Percentiles rank a stretch among this genome's conserved stretches.
These are phyloP conservation scores for Teinopalpus imperialis DNA, from an alignment of 2,888 invertebrate genomes.

Conservation along the genomic window DNA sequence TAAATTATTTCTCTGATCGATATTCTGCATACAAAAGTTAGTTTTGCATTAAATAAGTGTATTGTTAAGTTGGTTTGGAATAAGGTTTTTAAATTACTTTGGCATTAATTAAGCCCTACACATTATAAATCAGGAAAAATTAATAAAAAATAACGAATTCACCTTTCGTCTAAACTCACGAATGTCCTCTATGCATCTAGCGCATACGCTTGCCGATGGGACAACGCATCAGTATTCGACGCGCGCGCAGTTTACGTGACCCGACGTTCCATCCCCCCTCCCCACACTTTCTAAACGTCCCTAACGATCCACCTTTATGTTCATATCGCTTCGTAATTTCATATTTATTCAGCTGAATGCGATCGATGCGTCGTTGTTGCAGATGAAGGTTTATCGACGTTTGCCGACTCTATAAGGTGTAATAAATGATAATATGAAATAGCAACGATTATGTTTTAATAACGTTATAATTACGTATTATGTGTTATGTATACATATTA, in stretches of 20 bases:
- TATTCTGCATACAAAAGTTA: too few species aligned
- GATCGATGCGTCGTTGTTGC: slow-evolving; percentile 20
- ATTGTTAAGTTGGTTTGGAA: too few species aligned
- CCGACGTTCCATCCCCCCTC: slow-evolving; percentile 6
- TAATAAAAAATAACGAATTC: slow-evolving; percentile 20
- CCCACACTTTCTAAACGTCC: slow-evolving; percentile 31
- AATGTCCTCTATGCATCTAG: slow-evolving; percentile 19
- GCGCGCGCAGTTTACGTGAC: slow-evolving; percentile 24
- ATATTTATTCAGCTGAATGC: slow-evolving; percentile 30
- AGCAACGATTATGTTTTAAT: too few species aligned
- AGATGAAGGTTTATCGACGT: slow-evolving; percentile 10
- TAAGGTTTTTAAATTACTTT: too few species aligned
- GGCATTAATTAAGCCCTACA: too few species aligned
- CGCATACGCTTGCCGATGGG: slow-evolving; percentile 9
- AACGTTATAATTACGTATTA: too few species aligned
- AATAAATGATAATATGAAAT: not conserved
- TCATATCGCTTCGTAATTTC: slow-evolving; percentile 41
- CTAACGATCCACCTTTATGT: slow-evolving; percentile 46
- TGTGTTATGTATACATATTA: too few species aligned
- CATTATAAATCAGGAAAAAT: too few species aligned
- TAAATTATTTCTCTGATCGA: too few species aligned
- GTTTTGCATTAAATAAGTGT: too few species aligned
- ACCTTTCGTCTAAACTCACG: slow-evolving; percentile 15
- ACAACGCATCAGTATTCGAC: slow-evolving; percentile 21
- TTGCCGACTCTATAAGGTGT: too few species aligned